Conservation (phyloP, 2,113 vertebrate species). For the Pongo pygmaeus region DNA sequence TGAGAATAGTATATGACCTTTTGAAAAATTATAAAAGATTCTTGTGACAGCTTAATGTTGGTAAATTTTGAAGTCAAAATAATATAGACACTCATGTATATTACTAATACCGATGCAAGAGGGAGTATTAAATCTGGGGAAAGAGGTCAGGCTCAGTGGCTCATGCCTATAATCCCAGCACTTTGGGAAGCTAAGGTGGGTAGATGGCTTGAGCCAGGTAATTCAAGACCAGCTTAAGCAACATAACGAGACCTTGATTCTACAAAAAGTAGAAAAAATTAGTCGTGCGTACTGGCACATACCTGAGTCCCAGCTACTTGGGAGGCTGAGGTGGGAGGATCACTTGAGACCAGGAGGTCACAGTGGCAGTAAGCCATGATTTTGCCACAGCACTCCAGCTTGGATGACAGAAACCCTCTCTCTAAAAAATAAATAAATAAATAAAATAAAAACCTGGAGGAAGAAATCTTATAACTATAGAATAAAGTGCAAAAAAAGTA, state of each 20-base stretch:
- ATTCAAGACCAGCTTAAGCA: not conserved
- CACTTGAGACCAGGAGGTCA: not conserved
- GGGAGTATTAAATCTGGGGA: not conserved
- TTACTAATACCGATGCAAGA: not conserved
- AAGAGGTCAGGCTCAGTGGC: not conserved
- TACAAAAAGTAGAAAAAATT: not conserved
- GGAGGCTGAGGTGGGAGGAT: not conserved
- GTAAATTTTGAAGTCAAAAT: not conserved
- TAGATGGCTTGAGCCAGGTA: not conserved
- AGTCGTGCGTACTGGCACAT: accelerated
- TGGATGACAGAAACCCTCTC: no score
- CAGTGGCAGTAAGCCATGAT: no score
- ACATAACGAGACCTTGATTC: not conserved
- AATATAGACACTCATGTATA: not conserved
- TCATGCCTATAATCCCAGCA: not conserved
- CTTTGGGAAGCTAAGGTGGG: not conserved
- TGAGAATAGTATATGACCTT: not conserved
- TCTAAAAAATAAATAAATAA: no score
- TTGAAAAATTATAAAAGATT: not conserved
- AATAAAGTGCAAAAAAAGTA: no score
- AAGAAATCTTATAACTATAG: no score
- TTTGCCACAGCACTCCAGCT: not conserved
- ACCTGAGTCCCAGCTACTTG: not conserved
- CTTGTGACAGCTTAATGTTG: not conserved
- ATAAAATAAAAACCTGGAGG: no score